Evolutionary conservation across 2,888 invertebrate genomes (phyloP).

Genomic region (Listrodromus nycthemerus): DNA sequence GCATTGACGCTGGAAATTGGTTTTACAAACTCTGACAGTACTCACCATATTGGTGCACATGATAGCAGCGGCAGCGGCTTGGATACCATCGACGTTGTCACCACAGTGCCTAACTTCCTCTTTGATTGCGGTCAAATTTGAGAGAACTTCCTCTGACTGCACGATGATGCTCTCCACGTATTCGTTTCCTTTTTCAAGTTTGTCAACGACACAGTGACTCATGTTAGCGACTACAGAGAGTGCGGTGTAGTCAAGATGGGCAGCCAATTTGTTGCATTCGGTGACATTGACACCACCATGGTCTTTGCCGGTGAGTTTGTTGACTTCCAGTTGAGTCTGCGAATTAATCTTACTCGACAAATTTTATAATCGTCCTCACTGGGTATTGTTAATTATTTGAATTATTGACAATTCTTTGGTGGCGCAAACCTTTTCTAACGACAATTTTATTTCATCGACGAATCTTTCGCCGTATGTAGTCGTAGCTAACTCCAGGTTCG

Average conservation of each 20-base stretch:
- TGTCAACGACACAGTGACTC: constrained; percentile 66
- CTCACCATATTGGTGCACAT: constrained; percentile 71
- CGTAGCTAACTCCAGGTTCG: constrained; percentile 1
- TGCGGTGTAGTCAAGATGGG: constrained; percentile 12
- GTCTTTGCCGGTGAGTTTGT: background rate
- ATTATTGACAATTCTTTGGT: background rate
- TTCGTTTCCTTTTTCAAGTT: constrained; percentile 62
- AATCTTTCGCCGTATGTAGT: background rate
- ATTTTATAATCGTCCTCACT: background rate
- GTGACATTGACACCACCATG: constrained; percentile 31
- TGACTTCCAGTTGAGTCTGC: constrained; percentile 22
- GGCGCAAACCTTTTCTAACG: constrained; percentile 33
- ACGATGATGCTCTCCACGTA: constrained; percentile 67
- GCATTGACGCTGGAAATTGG: background rate
- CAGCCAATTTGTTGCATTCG: constrained; percentile 39
- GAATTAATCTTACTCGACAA: background rate
- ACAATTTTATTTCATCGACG: background rate
- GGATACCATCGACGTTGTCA: constrained; percentile 25
- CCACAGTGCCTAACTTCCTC: background rate
- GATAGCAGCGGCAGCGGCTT: constrained; percentile 57
- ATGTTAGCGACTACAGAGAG: constrained; percentile 42
- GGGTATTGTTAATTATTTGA: background rate
- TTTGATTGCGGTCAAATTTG: constrained; percentile 49
- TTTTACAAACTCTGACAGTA: background rate
- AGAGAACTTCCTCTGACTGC: constrained; percentile 40